These are phyloP conservation scores for Hephaestus fuliginosus DNA, from an alignment of 2,797 vertebrate genomes.

Conservation along the genomic window DNA sequence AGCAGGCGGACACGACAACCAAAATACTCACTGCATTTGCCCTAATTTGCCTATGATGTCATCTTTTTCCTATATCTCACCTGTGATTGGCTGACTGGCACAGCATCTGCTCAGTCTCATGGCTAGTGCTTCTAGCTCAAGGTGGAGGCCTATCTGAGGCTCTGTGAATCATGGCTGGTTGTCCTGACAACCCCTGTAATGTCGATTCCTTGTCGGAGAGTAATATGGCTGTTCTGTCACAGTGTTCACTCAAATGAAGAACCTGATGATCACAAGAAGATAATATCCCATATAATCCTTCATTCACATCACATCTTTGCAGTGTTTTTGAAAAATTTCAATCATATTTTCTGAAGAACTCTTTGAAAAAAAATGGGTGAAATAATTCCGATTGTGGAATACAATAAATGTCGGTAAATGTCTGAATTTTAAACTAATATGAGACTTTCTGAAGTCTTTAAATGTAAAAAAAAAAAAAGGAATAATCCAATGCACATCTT, in stretches of 20 bases:
- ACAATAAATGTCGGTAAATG: neutral
- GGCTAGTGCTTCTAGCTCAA: constrained; percentile 88
- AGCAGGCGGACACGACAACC: constrained; percentile 79
- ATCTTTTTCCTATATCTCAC: constrained; percentile 86
- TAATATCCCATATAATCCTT: neutral
- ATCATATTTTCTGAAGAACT: neutral
- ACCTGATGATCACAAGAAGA: constrained; percentile 29
- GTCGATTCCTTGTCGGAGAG: constrained; percentile 78
- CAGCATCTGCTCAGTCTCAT: constrained; percentile 93
- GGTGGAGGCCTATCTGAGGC: constrained; percentile 90
- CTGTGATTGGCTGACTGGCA: constrained; percentile 86
- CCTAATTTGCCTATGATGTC: constrained; percentile 94
- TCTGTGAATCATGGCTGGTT: constrained; percentile 91
- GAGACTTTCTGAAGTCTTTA: neutral
- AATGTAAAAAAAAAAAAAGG: neutral
- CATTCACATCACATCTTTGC: neutral
- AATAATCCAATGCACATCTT: constrained; percentile 11
- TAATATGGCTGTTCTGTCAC: constrained; percentile 87
- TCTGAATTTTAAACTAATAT: neutral
- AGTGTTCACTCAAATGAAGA: constrained; percentile 68
- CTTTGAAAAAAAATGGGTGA: neutral
- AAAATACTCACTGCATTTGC: constrained; percentile 80
- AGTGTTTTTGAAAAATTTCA: neutral
- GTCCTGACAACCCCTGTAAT: constrained; percentile 92
- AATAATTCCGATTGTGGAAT: neutral